Evolutionary conservation across 2,797 vertebrate species (phyloP).

Genomic region (Craterocephalus amniculus): DNA sequence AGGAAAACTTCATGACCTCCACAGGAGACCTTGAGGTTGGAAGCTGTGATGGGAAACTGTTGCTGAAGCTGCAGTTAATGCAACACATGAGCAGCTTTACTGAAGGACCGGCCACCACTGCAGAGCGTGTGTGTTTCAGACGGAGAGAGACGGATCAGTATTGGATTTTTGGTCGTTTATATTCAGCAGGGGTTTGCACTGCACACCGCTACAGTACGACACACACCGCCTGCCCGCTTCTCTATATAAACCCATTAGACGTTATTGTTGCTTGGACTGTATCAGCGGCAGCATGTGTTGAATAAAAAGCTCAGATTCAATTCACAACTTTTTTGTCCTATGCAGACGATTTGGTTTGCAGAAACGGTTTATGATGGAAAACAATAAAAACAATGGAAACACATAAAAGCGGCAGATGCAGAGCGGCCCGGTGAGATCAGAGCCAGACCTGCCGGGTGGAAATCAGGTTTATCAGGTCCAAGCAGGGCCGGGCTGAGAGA

Average conservation of each 20-base stretch:
- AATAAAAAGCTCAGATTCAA: constrained; percentile 59
- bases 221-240: constrained; percentile 19
- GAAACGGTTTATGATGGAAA: constrained; percentile 51
- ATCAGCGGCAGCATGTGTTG: constrained; percentile 29
- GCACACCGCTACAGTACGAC: constrained; percentile 57
- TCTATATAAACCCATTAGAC: constrained; percentile 55
- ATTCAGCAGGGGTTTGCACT: constrained; percentile 64
- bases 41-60: no score
- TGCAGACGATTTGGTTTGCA: constrained; percentile 58
- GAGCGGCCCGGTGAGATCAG: constrained; percentile 40
- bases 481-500: not conserved
- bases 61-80: constrained; percentile 33
- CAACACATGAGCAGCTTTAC: constrained; percentile 33
- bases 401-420: constrained; percentile 56
- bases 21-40: no score
- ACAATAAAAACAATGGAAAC: constrained; percentile 65
- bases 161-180: constrained; percentile 71
- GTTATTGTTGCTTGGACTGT: constrained; percentile 56
- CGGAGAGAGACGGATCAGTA: constrained; percentile 55
- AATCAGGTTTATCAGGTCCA: constrained; percentile 24
- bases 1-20: no score
- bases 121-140: constrained; percentile 29
- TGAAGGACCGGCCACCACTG: constrained; percentile 44
- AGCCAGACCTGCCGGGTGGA: constrained; percentile 11
- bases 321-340: constrained; percentile 55